Percentiles rank a stretch among this genome's conserved stretches.
phyloP scores from a whole-genome alignment of 2,797 vertebrate genomes.

The Australoheros facetus region DNA sequence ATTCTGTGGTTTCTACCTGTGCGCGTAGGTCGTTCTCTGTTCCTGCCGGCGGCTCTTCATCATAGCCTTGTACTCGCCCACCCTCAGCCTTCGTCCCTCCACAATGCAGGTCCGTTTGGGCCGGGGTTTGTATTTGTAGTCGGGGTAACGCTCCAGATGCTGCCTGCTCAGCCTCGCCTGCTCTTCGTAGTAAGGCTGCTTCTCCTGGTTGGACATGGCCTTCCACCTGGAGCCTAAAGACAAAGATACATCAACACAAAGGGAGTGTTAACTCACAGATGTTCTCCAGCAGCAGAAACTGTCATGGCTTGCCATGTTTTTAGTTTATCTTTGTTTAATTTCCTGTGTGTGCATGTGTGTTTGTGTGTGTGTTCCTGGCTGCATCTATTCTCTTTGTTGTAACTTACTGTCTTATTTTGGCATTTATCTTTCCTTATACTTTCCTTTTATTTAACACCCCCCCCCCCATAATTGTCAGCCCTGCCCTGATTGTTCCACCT shows the following conservation, averaged over 20 bases:
- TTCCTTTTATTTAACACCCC: background rate
- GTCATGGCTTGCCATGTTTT: background rate
- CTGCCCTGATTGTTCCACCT: slow-evolving; percentile 1
- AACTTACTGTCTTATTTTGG: background rate
- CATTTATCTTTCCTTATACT: background rate
- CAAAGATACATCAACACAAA: slow-evolving; percentile 1
- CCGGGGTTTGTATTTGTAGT: slow-evolving; percentile 97
- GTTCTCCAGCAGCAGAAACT: background rate
- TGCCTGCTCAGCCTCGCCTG: slow-evolving; percentile 95
- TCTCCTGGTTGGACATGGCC: slow-evolving; percentile 97
- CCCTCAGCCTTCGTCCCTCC: slow-evolving; percentile 92
- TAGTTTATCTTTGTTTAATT: background rate
- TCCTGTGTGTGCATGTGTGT: background rate
- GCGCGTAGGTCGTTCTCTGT: slow-evolving; percentile 81
- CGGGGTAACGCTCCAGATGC: slow-evolving; percentile 96
- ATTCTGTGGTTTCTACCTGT: slow-evolving; percentile 64
- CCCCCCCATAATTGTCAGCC: background rate
- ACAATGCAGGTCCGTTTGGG: slow-evolving; percentile 98
- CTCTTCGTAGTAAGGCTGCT: slow-evolving; percentile 98
- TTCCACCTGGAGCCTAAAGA: slow-evolving; percentile 93
- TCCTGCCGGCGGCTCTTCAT: slow-evolving; percentile 97
- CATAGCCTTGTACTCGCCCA: slow-evolving; percentile 98
- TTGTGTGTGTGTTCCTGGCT: background rate
- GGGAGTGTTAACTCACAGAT: background rate
- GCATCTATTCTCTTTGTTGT: background rate